Percentiles rank a stretch among this genome's conserved stretches.
Evolutionary conservation across 2,888 invertebrate species (phyloP).

Genomic region (Scaptodrosophila latifasciaeformis): DNA sequence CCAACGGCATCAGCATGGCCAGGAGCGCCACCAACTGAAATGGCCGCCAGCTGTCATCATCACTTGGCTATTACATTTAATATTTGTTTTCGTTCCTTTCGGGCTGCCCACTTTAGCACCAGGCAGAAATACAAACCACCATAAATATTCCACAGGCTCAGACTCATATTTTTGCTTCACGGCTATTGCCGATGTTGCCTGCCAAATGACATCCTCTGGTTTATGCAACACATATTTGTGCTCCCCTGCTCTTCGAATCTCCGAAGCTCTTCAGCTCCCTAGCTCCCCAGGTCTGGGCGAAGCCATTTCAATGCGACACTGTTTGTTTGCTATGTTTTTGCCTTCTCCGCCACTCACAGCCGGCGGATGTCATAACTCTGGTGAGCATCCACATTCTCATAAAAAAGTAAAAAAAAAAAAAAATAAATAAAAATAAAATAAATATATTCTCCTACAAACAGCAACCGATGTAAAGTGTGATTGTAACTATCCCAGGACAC

Average conservation of each 20-base stretch:
- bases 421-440: conserved; percentile 17
- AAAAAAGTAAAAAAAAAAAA: too few species aligned
- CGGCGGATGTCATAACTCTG: conserved; percentile 64
- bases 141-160: background rate
- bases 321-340: too few species aligned
- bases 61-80: conserved; percentile 42
- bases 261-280: conserved; percentile 13
- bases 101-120: too few species aligned
- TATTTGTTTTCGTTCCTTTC: conserved; percentile 11
- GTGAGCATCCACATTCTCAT: conserved; percentile 30
- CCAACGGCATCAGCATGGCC: conserved; percentile 26
- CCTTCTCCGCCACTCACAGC: conserved; percentile 50
- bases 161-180: conserved; percentile 24
- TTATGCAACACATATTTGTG: conserved; percentile 45
- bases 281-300: too few species aligned
- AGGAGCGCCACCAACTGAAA: too few species aligned
- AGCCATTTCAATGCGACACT: too few species aligned
- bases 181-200: conserved; percentile 14
- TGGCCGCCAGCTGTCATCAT: too few species aligned
- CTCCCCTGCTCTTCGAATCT: conserved; percentile 31
- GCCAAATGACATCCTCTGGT: conserved; percentile 34
- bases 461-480: too few species aligned
- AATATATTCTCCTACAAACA: conserved; percentile 66
- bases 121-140: conserved; percentile 25
- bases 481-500: too few species aligned